Percentiles rank a stretch among this genome's conserved stretches.
Conservation (phyloP, 1,140 invertebrate genomes). For the Chrysopa pallens region DNA sequence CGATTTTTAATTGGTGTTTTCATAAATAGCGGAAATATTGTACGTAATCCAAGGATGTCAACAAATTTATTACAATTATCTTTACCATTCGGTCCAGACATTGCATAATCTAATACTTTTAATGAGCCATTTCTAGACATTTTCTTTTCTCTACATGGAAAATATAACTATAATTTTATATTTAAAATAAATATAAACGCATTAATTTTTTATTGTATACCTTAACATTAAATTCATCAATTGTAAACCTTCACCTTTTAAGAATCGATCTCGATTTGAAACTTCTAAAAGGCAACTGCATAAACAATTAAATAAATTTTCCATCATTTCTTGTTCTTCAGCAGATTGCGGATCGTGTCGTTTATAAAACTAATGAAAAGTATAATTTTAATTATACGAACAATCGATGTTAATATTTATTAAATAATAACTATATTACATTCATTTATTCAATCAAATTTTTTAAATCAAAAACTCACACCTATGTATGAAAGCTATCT, state of each 20-base stretch:
- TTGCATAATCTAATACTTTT: conserved; percentile 92
- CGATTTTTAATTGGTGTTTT: conserved; percentile 84
- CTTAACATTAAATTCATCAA: conserved; percentile 93
- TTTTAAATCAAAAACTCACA: no score
- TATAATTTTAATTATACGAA: conserved; percentile 4
- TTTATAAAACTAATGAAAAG: conserved; percentile 62
- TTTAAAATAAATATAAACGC: conserved; percentile 1
- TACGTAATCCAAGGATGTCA: conserved; percentile 90
- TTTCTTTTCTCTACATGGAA: conserved; percentile 87
- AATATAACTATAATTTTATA: not conserved
- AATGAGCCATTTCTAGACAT: conserved; percentile 89
- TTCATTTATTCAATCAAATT: no score
- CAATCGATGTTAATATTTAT: no score
- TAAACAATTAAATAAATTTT: conserved; percentile 91
- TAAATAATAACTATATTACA: no score
- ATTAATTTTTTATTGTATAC: conserved; percentile 23
- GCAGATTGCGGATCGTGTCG: conserved; percentile 74
- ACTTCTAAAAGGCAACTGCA: conserved; percentile 83
- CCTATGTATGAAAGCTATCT: no score
- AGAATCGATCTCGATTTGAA: conserved; percentile 78
- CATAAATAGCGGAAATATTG: conserved; percentile 97
- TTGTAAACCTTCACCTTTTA: conserved; percentile 88
- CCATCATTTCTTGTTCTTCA: conserved; percentile 97
- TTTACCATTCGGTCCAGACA: conserved; percentile 78
- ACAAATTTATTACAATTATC: conserved; percentile 98